These are phyloP conservation scores for Tetramorium alpestre DNA, from an alignment of 1,140 invertebrate species.

Conservation along the genomic window DNA sequence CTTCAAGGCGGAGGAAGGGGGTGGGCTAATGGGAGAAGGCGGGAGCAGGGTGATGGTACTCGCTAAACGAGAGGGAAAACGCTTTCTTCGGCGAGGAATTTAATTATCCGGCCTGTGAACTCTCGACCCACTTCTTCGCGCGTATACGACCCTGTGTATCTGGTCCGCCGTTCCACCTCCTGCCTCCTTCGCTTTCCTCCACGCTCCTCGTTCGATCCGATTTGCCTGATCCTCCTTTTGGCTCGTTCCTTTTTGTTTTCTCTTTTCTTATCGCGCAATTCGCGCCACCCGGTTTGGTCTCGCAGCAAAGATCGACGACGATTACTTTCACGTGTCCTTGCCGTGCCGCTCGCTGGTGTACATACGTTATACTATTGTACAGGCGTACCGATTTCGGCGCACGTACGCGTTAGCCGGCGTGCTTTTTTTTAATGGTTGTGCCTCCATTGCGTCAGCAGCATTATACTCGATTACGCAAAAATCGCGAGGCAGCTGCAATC, in stretches of 20 bases:
- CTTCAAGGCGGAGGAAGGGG: too few species aligned
- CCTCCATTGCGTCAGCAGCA: slow-evolving; percentile 10
- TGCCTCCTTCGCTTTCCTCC: slow-evolving; percentile 31
- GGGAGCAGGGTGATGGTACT: slow-evolving; percentile 38
- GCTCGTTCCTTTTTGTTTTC: slow-evolving; percentile 12
- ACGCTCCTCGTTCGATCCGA: neutral
- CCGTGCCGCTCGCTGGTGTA: neutral
- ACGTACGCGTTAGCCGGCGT: neutral
- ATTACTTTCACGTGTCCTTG: slow-evolving; percentile 66
- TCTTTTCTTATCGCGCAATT: neutral
- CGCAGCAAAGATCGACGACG: neutral
- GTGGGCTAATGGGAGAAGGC: neutral
- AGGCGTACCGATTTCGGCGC: neutral
- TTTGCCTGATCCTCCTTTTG: neutral
- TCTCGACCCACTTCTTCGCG: slow-evolving; percentile 78
- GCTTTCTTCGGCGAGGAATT: slow-evolving; percentile 80
- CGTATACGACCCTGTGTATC: slow-evolving; percentile 56
- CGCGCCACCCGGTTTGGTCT: neutral
- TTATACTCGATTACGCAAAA: slow-evolving; percentile 43
- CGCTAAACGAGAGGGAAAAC: slow-evolving; percentile 78
- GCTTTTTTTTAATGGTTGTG: neutral
- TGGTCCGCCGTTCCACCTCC: slow-evolving; percentile 41
- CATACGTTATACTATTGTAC: neutral
- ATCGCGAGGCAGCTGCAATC: slow-evolving; percentile 21
- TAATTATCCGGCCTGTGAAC: slow-evolving; percentile 79